Percentiles rank a stretch among this genome's conserved stretches.
Conservation (phyloP, 92 coral and sea anemone species). For the Diadumene lineata region DNA sequence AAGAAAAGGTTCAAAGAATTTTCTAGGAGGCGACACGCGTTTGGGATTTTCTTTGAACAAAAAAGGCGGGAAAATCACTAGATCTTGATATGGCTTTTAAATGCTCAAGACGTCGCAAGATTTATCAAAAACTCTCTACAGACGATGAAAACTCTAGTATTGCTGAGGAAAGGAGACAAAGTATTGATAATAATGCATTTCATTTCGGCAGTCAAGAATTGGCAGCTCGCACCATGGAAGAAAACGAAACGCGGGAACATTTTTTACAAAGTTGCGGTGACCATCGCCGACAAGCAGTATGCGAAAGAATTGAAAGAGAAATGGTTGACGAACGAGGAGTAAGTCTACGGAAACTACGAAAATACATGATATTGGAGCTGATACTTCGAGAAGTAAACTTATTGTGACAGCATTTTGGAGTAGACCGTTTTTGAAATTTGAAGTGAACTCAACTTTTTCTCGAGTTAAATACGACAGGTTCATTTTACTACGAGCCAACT, state of each 20-base stretch:
- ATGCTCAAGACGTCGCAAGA: constrained; percentile 12
- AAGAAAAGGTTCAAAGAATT: no score
- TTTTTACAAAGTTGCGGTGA: constrained; percentile 23
- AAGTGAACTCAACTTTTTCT: no score
- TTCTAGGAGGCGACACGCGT: no score
- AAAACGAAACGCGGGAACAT: constrained; percentile 11
- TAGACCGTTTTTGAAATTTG: background rate
- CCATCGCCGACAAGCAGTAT: constrained; percentile 64
- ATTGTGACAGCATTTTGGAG: constrained; percentile 17
- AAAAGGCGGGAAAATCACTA: background rate
- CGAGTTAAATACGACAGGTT: no score
- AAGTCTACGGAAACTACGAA: constrained; percentile 57
- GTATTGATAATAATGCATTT: constrained; percentile 14
- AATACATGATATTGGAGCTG: constrained; percentile 46
- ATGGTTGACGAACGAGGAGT: constrained; percentile 45
- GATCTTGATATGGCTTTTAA: background rate
- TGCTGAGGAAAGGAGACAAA: background rate
- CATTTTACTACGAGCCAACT: no score
- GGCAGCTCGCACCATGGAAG: constrained; percentile 6
- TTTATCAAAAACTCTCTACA: constrained; percentile 12
- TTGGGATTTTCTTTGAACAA: no score
- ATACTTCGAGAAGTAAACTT: constrained; percentile 49
- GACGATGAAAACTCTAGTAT: constrained; percentile 2
- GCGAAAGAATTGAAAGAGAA: constrained; percentile 64
- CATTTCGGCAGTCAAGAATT: background rate